Conservation (phyloP, 2,113 vertebrate species). For the Deroptyus accipitrinus region DNA sequence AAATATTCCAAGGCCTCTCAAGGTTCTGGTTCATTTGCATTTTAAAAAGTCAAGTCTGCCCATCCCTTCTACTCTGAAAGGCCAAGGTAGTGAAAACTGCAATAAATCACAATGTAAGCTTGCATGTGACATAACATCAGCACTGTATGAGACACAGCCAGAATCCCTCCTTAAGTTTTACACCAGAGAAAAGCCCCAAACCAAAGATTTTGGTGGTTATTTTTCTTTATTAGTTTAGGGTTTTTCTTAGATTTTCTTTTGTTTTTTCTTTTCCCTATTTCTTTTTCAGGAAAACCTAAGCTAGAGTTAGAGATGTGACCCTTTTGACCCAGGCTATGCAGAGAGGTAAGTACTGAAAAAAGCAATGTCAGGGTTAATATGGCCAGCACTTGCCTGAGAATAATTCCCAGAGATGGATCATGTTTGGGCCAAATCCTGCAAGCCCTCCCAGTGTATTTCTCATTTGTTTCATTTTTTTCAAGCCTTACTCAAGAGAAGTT, state of each 20-base stretch:
- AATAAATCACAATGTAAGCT: neutral
- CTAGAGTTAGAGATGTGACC: neutral
- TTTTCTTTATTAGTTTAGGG: neutral
- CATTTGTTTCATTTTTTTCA: neutral
- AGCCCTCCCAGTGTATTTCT: neutral
- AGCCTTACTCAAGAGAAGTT: neutral
- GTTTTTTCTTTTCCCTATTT: accelerated
- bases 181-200: neutral
- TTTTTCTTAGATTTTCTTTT: neutral
- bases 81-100: constrained; percentile 2
- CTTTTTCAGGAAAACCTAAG: neutral
- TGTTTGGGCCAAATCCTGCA: neutral
- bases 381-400: neutral
- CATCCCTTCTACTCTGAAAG: neutral
- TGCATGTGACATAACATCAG: neutral
- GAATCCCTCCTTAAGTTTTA: neutral
- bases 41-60: constrained; percentile 55
- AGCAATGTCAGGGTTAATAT: neutral
- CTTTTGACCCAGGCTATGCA: neutral
- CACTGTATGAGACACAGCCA: neutral
- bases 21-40: constrained; percentile 21
- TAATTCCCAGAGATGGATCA: neutral
- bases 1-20: neutral
- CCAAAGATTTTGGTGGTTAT: neutral
- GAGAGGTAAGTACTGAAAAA: neutral